phyloP scores from a whole-genome alignment of 35 echinoderm and acorn worm genomes.

The Apostichopus japonicus region DNA sequence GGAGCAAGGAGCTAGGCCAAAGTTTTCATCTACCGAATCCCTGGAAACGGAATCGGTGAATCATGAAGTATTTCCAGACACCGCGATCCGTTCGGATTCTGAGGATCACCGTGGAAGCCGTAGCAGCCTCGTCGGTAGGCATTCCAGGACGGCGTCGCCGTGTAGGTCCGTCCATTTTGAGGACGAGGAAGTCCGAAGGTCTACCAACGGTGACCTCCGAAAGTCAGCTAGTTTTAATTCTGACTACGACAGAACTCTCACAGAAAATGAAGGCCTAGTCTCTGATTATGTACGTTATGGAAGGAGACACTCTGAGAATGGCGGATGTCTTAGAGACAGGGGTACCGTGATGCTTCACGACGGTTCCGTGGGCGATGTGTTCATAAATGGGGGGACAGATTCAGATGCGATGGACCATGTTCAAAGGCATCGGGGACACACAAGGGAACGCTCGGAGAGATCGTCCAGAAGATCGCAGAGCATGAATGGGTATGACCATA shows the following conservation, averaged over 20 bases:
- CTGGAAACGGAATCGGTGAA: conserved; percentile 76
- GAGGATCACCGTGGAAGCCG: conserved; percentile 54
- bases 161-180: conserved; percentile 86
- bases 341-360: not conserved
- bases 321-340: not conserved
- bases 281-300: not conserved
- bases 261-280: not conserved
- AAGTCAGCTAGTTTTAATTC: not conserved
- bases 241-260: not conserved
- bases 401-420: not conserved
- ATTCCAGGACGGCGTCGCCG: conserved; percentile 66
- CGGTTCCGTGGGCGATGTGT: not conserved
- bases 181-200: conserved; percentile 47
- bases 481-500: not conserved
- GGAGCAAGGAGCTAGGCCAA: conserved; percentile 93
- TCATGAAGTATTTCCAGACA: conserved; percentile 86
- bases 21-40: conserved; percentile 79
- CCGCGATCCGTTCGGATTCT: conserved; percentile 66
- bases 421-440: not conserved
- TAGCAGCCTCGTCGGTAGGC: not conserved
- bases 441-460: not conserved
- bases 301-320: no score
- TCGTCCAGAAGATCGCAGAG: not conserved
- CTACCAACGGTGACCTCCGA: not conserved
- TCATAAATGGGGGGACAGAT: not conserved